A percentile compares a stretch with the other conserved stretches of the same genome.
These are phyloP conservation scores for Dromaius novaehollandiae DNA, from an alignment of 2,113 vertebrate genomes.

Conservation along the genomic window DNA sequence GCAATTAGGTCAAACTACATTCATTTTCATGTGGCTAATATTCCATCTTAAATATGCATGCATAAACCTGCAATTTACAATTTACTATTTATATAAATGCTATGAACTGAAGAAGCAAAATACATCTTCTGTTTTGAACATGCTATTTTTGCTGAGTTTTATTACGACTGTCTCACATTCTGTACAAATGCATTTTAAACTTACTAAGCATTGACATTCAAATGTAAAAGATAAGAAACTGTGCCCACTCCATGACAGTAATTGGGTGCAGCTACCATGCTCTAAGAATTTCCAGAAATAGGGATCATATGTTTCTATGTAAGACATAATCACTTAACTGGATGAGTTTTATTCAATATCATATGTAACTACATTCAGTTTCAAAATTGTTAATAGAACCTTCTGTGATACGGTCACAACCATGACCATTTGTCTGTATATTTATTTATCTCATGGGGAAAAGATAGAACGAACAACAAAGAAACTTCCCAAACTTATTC, in stretches of 20 bases:
- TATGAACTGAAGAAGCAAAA: neutral
- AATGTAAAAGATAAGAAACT: neutral
- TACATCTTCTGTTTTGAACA: neutral
- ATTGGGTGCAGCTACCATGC: neutral
- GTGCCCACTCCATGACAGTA: neutral
- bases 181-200: neutral
- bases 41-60: neutral
- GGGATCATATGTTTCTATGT: neutral
- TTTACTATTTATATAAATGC: neutral
- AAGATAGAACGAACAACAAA: neutral
- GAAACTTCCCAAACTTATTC: neutral
- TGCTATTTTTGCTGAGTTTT: neutral
- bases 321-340: neutral
- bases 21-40: neutral
- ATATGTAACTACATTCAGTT: neutral
- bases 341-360: neutral
- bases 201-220: neutral
- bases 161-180: neutral
- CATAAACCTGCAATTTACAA: neutral
- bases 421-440: neutral
- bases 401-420: neutral
- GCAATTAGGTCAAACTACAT: neutral
- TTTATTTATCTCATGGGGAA: neutral
- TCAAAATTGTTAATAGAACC: neutral
- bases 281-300: neutral